phyloP scores from a whole-genome alignment of 1,140 invertebrate genomes.

The Drosophila tsacasi region DNA sequence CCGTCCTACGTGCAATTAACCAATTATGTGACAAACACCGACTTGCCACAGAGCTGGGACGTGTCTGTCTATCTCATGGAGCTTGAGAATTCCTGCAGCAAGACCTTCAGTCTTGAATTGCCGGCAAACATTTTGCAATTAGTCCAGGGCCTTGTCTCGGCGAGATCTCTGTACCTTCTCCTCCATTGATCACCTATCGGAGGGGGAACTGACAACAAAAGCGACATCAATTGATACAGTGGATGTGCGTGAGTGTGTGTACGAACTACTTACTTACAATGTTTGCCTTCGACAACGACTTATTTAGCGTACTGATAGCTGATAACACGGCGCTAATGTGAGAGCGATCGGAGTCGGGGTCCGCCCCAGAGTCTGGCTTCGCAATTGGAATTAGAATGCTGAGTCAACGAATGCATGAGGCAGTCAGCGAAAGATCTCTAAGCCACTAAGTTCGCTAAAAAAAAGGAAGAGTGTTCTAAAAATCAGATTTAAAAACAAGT shows the following conservation, averaged over 20 bases:
- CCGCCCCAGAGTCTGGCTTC: neutral
- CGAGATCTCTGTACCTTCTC: neutral
- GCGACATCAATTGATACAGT: conserved; percentile 22
- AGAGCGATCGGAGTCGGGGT: conserved; percentile 10
- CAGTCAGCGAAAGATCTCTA: conserved; percentile 17
- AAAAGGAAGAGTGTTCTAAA: neutral
- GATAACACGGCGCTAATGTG: conserved; percentile 48
- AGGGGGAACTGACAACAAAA: neutral
- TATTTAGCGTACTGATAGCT: conserved; percentile 55
- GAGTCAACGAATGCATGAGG: conserved; percentile 13
- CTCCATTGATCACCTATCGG: conserved; percentile 6
- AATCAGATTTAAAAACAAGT: neutral
- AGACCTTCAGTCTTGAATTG: conserved; percentile 1
- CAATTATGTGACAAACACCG: conserved; percentile 54
- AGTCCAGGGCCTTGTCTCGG: conserved; percentile 33
- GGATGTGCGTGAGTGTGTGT: neutral
- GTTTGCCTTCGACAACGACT: conserved; percentile 52
- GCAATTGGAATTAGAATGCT: neutral
- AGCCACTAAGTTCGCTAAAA: neutral
- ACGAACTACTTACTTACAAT: conserved; percentile 26
- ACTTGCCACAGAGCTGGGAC: conserved; percentile 15
- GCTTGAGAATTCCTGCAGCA: conserved; percentile 26
- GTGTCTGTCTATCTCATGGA: conserved; percentile 15
- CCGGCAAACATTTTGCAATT: conserved; percentile 60
- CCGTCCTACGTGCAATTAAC: conserved; percentile 42